Base-by-base conservation (phyloP, 1,140 invertebrate species). In the Dreissena rostriformis region DNA sequence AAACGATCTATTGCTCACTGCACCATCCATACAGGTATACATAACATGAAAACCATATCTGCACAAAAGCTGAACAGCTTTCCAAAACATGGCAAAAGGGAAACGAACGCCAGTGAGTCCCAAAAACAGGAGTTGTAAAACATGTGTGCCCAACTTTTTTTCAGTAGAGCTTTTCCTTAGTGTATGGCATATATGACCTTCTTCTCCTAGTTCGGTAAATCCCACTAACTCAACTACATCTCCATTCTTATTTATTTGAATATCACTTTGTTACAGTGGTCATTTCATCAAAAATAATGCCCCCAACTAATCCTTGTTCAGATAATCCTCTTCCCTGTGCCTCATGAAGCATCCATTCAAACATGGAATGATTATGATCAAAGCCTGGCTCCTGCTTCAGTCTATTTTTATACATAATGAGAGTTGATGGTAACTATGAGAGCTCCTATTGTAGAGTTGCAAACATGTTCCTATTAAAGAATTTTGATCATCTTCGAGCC, bases 241-340 rank as follows among this genome's bases (percentile, higher is more conserved):
- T 24, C 26, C 57, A 52, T 82, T 53, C 71, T 66, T 61, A 0
- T 15, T 0, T 22, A 82, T 52, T 52, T 85, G 71, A 15, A 76
- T 19, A 26, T 81, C 72, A 26, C 22, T 19, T 53, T 86, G 72
- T n/a, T n/a, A n/a, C n/a, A 19, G 78, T 77, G 17, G 71, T 49
- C 78, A 77, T 86, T 49, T 86, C 78, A 72, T 86, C 78, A 22
- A 73, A 65, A 51, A 87, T 87, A 0, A 86, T 24, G n/a, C 83
- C 86, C 28, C 84, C 84, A 63, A 26, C 75, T 29, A 1, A n/a
- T 53, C 6, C 74, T 72, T 5, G 75, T 66, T 29, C 14, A 8
- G 28, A 75, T 66, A 57, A 24, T 52, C 76, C 61, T 66, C 22
- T 19, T 15, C 61, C 7, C 24, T 68, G 8, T 12, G 86, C 86